Percentiles rank a stretch among this genome's conserved stretches.
phyloP scores from a whole-genome alignment of 1,140 invertebrate species.

The Agrypnia vestita region DNA sequence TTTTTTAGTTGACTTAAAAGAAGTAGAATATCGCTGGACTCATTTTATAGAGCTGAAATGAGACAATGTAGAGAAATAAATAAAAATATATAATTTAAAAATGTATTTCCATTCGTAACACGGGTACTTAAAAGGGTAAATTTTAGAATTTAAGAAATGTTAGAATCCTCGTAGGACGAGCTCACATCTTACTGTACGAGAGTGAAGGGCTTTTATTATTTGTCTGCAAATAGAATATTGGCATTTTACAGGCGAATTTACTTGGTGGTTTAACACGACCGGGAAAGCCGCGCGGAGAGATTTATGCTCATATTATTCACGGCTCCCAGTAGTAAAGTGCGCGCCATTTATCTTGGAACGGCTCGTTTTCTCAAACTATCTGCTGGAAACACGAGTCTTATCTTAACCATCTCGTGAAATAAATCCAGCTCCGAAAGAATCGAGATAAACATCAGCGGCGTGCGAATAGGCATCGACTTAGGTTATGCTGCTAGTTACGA shows the following conservation, averaged over 20 bases:
- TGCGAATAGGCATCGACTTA: too few species aligned
- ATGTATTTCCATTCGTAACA: too few species aligned
- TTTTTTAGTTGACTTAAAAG: too few species aligned
- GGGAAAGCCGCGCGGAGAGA: conserved; percentile 27
- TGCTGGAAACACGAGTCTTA: conserved; percentile 34
- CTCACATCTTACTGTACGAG: too few species aligned
- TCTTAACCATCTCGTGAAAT: conserved; percentile 43
- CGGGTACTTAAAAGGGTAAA: too few species aligned
- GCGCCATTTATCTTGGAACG: conserved; percentile 36
- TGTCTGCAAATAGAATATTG: conserved; percentile 30
- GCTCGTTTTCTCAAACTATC: conserved; percentile 44
- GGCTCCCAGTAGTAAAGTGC: conserved; percentile 39
- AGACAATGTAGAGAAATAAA: too few species aligned
- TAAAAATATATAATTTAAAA: too few species aligned
- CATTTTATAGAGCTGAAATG: too few species aligned
- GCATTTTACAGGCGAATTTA: conserved; percentile 34
- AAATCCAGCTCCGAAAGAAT: conserved; percentile 31
- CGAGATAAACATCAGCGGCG: conserved; percentile 30
- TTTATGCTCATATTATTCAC: conserved; percentile 46
- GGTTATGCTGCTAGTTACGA: too few species aligned
- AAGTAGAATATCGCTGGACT: too few species aligned
- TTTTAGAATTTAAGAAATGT: background rate
- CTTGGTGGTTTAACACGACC: conserved; percentile 32
- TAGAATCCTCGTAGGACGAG: background rate
- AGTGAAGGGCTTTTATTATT: background rate